Evolutionary conservation across 2,113 vertebrate species (phyloP).

Genomic region (Marmota flaviventris): DNA sequence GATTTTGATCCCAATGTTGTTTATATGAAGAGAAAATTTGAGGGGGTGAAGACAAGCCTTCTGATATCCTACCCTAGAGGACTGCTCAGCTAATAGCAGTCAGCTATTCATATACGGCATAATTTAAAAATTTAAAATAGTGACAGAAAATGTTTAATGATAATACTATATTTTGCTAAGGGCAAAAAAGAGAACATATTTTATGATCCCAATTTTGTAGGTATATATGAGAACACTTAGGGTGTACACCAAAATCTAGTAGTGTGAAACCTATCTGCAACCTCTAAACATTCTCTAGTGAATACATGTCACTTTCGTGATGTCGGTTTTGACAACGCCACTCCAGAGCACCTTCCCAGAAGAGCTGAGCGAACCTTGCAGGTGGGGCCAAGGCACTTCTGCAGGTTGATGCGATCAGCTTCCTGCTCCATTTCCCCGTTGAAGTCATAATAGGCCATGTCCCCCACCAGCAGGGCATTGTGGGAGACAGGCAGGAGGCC

Average conservation of each 20-base stretch:
- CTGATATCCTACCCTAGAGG: neutral
- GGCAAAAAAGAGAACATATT: neutral
- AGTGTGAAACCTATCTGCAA: neutral
- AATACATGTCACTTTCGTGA: neutral
- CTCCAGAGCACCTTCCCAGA: neutral
- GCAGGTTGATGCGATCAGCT: constrained; percentile 94
- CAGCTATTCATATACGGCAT: neutral
- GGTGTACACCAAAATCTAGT: neutral
- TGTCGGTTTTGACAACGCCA: neutral
- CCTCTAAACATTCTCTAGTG: neutral
- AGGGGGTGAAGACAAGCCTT: fast-evolving
- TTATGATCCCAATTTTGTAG: constrained; percentile 16
- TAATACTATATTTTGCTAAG: neutral
- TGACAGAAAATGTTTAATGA: neutral
- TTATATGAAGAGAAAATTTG: neutral
- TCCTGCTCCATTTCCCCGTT: constrained; percentile 95
- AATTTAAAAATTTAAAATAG: constrained; percentile 1
- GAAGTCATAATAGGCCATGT: constrained; percentile 95
- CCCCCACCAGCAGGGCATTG: constrained; percentile 95
- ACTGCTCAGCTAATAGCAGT: neutral
- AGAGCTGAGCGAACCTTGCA: constrained; percentile 91
- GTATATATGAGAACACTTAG: neutral
- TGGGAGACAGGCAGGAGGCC: constrained; percentile 96
- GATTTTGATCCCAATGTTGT: neutral
- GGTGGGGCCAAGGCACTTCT: constrained; percentile 97